Base-by-base conservation (phyloP, 2,113 vertebrate species). In the Nipponia nippon region DNA sequence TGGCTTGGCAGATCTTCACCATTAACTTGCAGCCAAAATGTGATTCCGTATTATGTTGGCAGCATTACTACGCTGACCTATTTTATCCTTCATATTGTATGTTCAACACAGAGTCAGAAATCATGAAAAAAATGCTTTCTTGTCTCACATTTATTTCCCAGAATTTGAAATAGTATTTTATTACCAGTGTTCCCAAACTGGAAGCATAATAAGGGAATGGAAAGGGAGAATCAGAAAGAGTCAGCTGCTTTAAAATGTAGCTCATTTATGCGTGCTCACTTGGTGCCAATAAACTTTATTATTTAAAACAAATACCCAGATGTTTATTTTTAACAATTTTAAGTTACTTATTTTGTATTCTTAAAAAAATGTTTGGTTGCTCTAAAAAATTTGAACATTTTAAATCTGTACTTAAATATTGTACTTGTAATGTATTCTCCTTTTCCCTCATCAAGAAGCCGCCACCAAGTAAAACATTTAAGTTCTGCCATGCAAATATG, bases 391-490 rank as follows among this genome's bases (percentile, higher is more conserved):
- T 3, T 52, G 34, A 46, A 58, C 2, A 40, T 53, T 73, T 77
- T 36, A 83, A 89, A 63, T 46, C 11, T 42, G 17, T 30, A 27
- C 47, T 66, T 78, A 58, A 63, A 18, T 81, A 83, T 20, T 58
- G 42, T 23, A 75, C 16, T 38, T 44, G 5, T 7, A 69, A 76
- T 0, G 0, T 58, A 38, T 42, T 72, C 38, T 30, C 5, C 17
- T 79, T 66, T 38, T 23, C 20, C 11, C 1, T 1, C 1, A 2
- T 6, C 22, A 56, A 38, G 55, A 87, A 84, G 8, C 3, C 23
- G 12, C 5, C 16, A 77, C 7, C 25, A 62, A 78, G 75, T 47
- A 87, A 65, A 19, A 32, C 0, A 0, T 0, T 40, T 30, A 59
- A 85, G 42, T 83, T 88, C 27, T 93, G 40, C 11, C 25, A 22